Evolutionary conservation across 2,797 vertebrate species (phyloP).

Genomic region (Graptemys geographica): DNA sequence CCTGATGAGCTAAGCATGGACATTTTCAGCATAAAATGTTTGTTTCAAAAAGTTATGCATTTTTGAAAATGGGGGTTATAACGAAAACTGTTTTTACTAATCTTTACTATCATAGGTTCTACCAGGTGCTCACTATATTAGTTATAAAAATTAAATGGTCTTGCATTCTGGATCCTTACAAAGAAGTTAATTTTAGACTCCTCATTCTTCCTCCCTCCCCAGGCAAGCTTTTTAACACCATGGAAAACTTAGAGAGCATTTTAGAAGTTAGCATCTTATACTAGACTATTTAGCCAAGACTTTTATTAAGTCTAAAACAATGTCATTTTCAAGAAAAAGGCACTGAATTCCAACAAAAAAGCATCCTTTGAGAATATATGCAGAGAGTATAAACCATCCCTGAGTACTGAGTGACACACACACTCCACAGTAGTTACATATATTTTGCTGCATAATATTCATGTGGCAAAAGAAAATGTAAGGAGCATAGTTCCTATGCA

Average conservation of each 20-base stretch:
- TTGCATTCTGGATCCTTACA: neutral
- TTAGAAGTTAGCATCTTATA: neutral
- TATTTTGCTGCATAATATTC: neutral
- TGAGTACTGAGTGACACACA: neutral
- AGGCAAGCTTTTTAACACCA: neutral
- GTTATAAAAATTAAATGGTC: neutral
- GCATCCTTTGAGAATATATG: neutral
- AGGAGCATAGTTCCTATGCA: neutral
- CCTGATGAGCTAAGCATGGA: neutral
- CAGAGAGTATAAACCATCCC: neutral
- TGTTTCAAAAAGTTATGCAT: neutral
- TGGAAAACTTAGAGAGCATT: neutral
- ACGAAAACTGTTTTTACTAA: neutral
- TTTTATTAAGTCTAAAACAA: neutral
- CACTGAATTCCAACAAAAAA: neutral
- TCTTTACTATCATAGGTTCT: neutral
- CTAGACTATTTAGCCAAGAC: neutral
- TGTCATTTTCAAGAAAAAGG: neutral
- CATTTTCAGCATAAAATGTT: neutral
- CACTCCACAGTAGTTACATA: neutral
- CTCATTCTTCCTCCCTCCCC: neutral
- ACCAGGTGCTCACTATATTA: neutral
- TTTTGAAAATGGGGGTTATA: neutral
- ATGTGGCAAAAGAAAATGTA: neutral
- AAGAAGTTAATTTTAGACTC: neutral